phyloP scores from a whole-genome alignment of 92 coral and sea anemone genomes.

The Epizoanthus stellaris region DNA sequence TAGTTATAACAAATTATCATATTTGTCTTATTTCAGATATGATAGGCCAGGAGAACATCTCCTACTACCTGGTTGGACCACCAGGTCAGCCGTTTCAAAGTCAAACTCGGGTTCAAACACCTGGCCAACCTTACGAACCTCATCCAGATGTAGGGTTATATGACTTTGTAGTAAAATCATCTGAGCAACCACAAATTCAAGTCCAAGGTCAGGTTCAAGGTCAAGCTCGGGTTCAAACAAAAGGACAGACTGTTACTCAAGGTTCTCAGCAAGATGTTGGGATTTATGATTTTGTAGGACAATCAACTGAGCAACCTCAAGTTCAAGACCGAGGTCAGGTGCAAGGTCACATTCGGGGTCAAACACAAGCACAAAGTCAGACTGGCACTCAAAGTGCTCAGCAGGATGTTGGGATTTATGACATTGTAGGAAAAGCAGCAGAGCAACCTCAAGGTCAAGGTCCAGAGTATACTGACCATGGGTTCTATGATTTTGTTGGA shows the following conservation, averaged over 20 bases:
- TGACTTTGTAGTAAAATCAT: background rate
- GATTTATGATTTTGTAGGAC: constrained; percentile 24
- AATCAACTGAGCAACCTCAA: background rate
- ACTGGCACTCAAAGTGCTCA: background rate
- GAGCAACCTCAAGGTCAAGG: background rate
- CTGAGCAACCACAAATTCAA: background rate
- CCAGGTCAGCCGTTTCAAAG: background rate
- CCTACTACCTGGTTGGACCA: constrained; percentile 6
- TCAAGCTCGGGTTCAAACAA: background rate
- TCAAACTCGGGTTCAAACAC: background rate
- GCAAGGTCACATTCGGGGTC: background rate
- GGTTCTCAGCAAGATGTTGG: background rate
- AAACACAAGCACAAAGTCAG: background rate
- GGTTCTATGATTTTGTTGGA: constrained; percentile 45
- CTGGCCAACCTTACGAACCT: background rate
- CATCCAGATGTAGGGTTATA: constrained; percentile 3
- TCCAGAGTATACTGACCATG: constrained; percentile 10
- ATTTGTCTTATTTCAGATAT: constrained; percentile 45
- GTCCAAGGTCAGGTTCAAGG: no score
- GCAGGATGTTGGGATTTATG: constrained; percentile 4
- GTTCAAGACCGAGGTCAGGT: background rate
- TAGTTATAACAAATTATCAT: background rate
- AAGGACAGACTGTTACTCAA: background rate
- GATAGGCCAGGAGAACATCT: constrained; percentile 55
- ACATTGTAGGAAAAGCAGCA: constrained; percentile 12